A percentile compares a stretch with the other conserved stretches of the same genome.
Evolutionary conservation across 1,140 invertebrate genomes (phyloP).

Genomic region (Gryon sp.): DNA sequence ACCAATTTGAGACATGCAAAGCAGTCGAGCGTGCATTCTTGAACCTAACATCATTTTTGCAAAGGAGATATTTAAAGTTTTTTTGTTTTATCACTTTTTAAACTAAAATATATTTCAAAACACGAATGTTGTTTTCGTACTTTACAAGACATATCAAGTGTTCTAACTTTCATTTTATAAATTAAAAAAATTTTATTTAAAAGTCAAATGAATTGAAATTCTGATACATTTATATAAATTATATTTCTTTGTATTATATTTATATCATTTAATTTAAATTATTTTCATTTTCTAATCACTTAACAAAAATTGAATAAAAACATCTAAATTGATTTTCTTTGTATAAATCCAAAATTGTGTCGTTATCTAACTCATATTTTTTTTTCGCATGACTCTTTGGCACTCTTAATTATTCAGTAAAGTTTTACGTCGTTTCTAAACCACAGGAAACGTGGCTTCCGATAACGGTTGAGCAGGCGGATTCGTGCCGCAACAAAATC

Average conservation of each 20-base stretch:
- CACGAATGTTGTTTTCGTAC: too few species aligned
- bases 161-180: too few species aligned
- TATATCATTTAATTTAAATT: too few species aligned
- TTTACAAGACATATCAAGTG: too few species aligned
- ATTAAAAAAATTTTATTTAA: too few species aligned
- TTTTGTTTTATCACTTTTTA: too few species aligned
- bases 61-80: background rate
- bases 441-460: conserved; percentile 59
- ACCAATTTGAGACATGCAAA: conserved; percentile 37
- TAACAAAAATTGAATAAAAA: background rate
- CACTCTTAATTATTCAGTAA: conserved; percentile 46
- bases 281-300: too few species aligned
- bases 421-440: conserved; percentile 52
- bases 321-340: conserved; percentile 3
- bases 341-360: background rate
- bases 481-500: conserved; percentile 49
- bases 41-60: conserved; percentile 7
- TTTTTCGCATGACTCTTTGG: background rate
- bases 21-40: conserved; percentile 4
- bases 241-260: too few species aligned
- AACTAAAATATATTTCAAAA: too few species aligned
- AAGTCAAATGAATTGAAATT: too few species aligned
- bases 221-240: too few species aligned
- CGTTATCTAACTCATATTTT: background rate
- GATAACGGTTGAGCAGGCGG: conserved; percentile 34